Percentiles rank a stretch among this genome's conserved stretches.
These are phyloP conservation scores for Urocitellus parryii DNA, from an alignment of 2,113 vertebrate species.

Conservation along the genomic window DNA sequence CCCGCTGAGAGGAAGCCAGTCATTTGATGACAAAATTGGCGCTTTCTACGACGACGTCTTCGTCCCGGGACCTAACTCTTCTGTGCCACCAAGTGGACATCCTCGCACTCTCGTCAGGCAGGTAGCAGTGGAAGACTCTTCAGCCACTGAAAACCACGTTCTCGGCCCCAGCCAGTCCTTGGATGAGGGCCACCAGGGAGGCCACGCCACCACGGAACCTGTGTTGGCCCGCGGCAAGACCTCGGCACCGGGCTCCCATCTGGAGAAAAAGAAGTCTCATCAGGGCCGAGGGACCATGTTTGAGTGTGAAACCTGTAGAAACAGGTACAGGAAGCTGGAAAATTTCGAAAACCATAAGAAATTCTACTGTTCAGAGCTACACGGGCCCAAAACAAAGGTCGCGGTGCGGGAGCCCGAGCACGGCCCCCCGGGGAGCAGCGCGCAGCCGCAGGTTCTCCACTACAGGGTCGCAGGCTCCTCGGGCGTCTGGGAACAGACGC, in stretches of 20 bases:
- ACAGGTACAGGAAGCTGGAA: slow-evolving; percentile 96
- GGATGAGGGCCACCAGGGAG: slow-evolving; percentile 92
- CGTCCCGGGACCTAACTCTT: slow-evolving; percentile 92
- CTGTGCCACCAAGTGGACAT: slow-evolving; percentile 91
- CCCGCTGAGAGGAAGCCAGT: slow-evolving; percentile 95
- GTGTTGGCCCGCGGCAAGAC: slow-evolving; percentile 90
- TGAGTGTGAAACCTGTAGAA: slow-evolving; percentile 98
- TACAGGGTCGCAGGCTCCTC: slow-evolving; percentile 89
- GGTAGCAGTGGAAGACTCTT: slow-evolving; percentile 95
- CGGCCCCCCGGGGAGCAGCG: slow-evolving; percentile 85
- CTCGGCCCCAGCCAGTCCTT: slow-evolving; percentile 89
- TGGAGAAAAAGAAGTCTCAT: slow-evolving; percentile 94
- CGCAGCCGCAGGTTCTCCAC: slow-evolving; percentile 89
- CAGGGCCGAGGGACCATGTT: slow-evolving; percentile 97
- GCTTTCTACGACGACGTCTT: slow-evolving; percentile 95
- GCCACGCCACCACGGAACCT: slow-evolving; percentile 87
- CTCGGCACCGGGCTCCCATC: slow-evolving; percentile 87
- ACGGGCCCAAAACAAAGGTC: slow-evolving; percentile 97
- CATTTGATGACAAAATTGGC: slow-evolving; percentile 98
- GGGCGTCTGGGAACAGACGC: slow-evolving; percentile 92
- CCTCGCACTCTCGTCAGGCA: slow-evolving; percentile 95
- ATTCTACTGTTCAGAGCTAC: slow-evolving; percentile 98
- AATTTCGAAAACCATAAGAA: slow-evolving; percentile 99
- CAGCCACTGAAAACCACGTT: slow-evolving; percentile 90
- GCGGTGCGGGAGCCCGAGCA: slow-evolving; percentile 91